Conservation (phyloP, 2,888 invertebrate species). For the Cantharis flavilabris region DNA sequence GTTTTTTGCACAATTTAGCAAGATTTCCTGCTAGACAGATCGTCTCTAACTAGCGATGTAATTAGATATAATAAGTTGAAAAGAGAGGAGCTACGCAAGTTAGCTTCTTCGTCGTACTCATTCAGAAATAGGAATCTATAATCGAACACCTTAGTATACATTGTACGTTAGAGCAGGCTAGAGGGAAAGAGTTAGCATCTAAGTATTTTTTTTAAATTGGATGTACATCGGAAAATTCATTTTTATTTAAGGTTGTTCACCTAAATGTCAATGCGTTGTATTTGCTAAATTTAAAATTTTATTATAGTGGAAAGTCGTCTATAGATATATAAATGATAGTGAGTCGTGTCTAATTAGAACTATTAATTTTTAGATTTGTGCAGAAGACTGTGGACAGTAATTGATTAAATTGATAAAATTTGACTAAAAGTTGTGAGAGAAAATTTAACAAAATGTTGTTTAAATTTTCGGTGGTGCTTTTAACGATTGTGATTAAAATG, state of each 20-base stretch:
- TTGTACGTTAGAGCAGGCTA: conserved; percentile 27
- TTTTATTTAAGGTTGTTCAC: conserved; percentile 12
- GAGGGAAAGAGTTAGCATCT: conserved; percentile 21
- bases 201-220: conserved; percentile 8
- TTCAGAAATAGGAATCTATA: conserved; percentile 28
- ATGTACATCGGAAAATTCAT: conserved; percentile 1
- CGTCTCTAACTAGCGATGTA: conserved; percentile 27
- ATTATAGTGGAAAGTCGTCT: conserved; percentile 7
- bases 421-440: background rate
- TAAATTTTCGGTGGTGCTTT: background rate
- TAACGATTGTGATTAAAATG: background rate
- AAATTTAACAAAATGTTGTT: conserved; percentile 3
- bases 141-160: conserved; percentile 32
- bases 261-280: background rate
- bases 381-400: conserved; percentile 1
- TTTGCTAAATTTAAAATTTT: conserved; percentile 14
- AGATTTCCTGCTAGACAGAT: conserved; percentile 32
- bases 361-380: conserved; percentile 13
- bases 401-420: background rate
- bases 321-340: conserved; percentile 6
- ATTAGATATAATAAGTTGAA: conserved; percentile 22
- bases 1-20: conserved; percentile 31
- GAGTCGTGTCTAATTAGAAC: conserved; percentile 5
- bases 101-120: conserved; percentile 20
- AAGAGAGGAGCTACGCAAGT: conserved; percentile 17